Base-by-base conservation (phyloP, 2,113 vertebrate species). In the Eclectus roratus region DNA sequence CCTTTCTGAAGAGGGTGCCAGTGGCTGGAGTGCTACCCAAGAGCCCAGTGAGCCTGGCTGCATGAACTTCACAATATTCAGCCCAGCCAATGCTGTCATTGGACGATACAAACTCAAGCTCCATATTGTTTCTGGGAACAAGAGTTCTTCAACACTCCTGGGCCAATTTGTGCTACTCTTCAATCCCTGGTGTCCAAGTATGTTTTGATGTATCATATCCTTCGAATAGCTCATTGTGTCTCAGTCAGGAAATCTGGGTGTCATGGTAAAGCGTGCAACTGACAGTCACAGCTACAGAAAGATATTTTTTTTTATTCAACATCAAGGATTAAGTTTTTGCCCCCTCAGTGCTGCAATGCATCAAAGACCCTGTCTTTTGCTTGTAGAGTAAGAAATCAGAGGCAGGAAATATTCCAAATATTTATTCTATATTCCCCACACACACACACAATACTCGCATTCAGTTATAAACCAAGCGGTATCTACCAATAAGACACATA, bases 111-210 rank as follows among this genome's bases (percentile, higher is more conserved):
- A 44, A 8, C 80, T 98, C 91, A 44, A 4, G 4, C 73, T 94
- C 13, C 93, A 50, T n/a, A 43, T 37, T 46, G 37, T 25, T 49
- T 85, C 60, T 15, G 60, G 86, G 35, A 82, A 13, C 2, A 74
- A 39, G 64, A 61, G 86, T 64, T 92, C 72, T 43, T 91, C 94
- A 71, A 80, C 60, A 16, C 23, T 39, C n/a, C 89, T 97, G 66
- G 96, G 94, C 9, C 64, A 91, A 10, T 93, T 98, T 31, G 82
- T 96, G 46, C 73, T 99, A 24, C 98, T 99, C 68, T 98, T 98
- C 94, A 98, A 98, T 76, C 98, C 98, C 76, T 98, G 98, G 98
- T 98, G 98, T 77, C 17, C 95, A 60, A 97, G 98, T 99, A 97
- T 7, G 88, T 73, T 79, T 69, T 76, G 44, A 35, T 28, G 10